phyloP scores from a whole-genome alignment of 2,113 vertebrate genomes.

The Sinocyclocheilus anophthalmus region DNA sequence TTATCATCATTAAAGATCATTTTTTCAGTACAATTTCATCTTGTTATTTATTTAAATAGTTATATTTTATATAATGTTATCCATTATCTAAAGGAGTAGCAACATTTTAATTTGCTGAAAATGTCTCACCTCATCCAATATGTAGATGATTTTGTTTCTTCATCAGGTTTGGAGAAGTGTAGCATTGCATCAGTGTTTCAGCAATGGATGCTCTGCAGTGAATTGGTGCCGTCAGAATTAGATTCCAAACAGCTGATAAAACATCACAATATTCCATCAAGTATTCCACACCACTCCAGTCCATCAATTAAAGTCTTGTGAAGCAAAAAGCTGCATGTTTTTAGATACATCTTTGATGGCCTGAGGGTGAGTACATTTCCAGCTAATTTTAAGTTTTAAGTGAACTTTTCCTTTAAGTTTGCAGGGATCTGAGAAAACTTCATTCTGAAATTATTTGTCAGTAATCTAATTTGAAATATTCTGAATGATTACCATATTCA shows the following conservation, averaged over 20 bases:
- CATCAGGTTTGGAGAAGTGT: background rate
- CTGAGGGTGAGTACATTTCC: no score
- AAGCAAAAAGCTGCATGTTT: no score
- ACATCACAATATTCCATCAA: background rate
- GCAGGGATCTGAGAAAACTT: background rate
- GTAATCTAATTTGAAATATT: background rate
- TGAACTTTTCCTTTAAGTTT: background rate
- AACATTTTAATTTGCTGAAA: background rate
- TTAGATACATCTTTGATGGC: no score
- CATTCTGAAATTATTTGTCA: background rate
- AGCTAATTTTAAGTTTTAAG: no score
- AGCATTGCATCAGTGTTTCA: no score
- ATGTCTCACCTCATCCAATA: no score
- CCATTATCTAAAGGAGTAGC: background rate
- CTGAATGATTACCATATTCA: no score
- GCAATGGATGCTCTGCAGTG: background rate
- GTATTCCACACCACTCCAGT: background rate
- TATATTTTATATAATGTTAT: no score
- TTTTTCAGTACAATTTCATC: background rate
- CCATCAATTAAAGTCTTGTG: background rate
- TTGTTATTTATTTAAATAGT: background rate
- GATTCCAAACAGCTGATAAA: background rate
- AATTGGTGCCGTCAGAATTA: background rate
- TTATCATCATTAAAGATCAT: conserved; percentile 30
- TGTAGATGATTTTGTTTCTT: background rate